phyloP scores from a whole-genome alignment of 53 echinoderm and acorn worm genomes.

The Echinarachnius parma region DNA sequence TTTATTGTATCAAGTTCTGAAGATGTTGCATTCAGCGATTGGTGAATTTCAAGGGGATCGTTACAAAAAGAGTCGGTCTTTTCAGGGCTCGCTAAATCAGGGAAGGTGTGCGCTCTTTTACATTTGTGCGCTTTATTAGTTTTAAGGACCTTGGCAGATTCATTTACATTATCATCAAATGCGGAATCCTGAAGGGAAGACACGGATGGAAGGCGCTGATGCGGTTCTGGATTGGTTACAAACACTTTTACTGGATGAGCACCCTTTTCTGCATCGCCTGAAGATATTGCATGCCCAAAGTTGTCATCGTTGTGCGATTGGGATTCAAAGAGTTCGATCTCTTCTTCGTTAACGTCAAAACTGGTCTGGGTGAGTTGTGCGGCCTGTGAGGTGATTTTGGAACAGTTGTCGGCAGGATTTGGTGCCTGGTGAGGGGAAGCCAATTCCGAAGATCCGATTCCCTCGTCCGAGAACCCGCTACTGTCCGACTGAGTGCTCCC shows the following conservation, averaged over 20 bases:
- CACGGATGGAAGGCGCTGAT: slow-evolving; percentile 11
- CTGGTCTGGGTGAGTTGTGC: slow-evolving; percentile 65
- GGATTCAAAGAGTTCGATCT: slow-evolving; percentile 8
- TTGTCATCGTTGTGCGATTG: too few species aligned
- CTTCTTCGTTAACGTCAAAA: slow-evolving; percentile 57
- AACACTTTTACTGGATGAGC: background rate
- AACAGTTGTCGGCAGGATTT: background rate
- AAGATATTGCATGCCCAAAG: too few species aligned
- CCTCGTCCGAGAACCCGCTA: slow-evolving; percentile 97
- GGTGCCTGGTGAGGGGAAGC: slow-evolving; percentile 29
- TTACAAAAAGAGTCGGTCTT: slow-evolving; percentile 39
- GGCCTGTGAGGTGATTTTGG: slow-evolving; percentile 14
- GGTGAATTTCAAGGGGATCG: slow-evolving; percentile 58
- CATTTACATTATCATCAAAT: slow-evolving; percentile 43
- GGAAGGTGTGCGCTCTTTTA: slow-evolving; percentile 21
- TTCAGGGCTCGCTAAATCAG: slow-evolving; percentile 15
- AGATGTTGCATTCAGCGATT: slow-evolving; percentile 58
- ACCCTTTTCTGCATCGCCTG: background rate
- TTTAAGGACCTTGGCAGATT: too few species aligned
- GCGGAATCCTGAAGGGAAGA: slow-evolving; percentile 57
- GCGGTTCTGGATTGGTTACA: background rate
- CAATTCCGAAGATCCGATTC: slow-evolving; percentile 50
- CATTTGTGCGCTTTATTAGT: too few species aligned
- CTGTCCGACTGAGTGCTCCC: slow-evolving; percentile 96
- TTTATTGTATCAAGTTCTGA: slow-evolving; percentile 34